Evolutionary conservation across 2,113 vertebrate genomes (phyloP), one percentile per base, ranked within the genome.

Genomic region (Dromaius novaehollandiae): DNA sequence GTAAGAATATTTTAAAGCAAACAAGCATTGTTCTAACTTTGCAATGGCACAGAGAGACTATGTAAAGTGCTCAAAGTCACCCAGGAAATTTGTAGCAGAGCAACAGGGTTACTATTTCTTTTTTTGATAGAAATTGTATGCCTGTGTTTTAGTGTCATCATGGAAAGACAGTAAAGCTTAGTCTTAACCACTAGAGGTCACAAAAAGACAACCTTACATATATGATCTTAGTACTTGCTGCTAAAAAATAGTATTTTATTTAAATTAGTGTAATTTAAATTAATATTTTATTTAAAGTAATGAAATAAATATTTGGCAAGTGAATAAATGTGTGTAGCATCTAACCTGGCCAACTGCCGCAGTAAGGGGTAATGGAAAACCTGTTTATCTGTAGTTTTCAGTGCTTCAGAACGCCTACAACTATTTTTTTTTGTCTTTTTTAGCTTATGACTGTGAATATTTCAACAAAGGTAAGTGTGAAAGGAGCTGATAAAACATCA

Each of bases 371-470:
- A 70, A 26, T 28, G 38, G 64, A 64, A 90, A 94, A 56, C 17
- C 6, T 84, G 14, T 53, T 66, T 79, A 38, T 75, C 50, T 96
- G 7, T 34, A 13, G 32, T 60, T 60, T 34, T 60, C 30, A 60
- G 30, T 60, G 17, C 56, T 34, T 60, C 28, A 48, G 28, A 92
- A 75, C 70, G 6, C 10, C 21, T 77, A 0, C 56, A 95, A 83
- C 13, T 68, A 5, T 51, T 97, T 84, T 65, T 80, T 17, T 88
- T 87, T 97, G 90, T 87, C 48, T 83, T 93, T 97, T 98, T 94
- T 98, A 99, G 99, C 99, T 0, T 99, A 99, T 44, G 99, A 99
- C 77, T 99, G 99, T 98, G 99, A 99, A 97, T 99, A 98, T 98
- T 99, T 99, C 98, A 99, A 99, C 96, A 99, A 99, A 99, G 99